Conservation (phyloP, 2,797 vertebrate species). For the Darevskia nairensis region DNA sequence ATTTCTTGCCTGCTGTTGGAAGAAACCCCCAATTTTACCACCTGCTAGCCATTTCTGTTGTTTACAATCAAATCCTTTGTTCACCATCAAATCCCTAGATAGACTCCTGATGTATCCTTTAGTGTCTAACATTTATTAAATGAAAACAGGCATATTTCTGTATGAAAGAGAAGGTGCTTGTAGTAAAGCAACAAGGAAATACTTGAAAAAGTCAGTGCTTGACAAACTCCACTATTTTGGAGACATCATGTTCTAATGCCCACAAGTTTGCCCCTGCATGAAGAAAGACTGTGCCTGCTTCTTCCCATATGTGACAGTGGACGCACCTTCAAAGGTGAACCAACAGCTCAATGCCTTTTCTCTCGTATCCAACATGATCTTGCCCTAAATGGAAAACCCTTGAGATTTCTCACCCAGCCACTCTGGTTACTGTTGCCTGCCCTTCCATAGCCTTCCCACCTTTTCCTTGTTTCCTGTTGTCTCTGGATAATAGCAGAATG, state of each 20-base stretch:
- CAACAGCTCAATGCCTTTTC: too few relatives aligned
- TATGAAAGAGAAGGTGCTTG: background rate
- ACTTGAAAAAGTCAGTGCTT: background rate
- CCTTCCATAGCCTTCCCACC: too few relatives aligned
- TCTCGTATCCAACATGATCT: too few relatives aligned
- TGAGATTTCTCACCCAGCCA: too few relatives aligned
- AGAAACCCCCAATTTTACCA: background rate
- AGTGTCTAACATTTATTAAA: background rate
- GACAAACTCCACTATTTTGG: background rate
- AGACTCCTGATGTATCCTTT: background rate
- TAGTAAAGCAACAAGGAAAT: too few relatives aligned
- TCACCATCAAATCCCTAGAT: background rate
- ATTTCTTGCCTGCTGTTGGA: background rate
- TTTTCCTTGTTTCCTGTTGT: too few relatives aligned
- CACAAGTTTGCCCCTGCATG: background rate
- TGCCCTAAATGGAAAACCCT: too few relatives aligned
- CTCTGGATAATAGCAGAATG: too few relatives aligned
- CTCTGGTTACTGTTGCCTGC: too few relatives aligned
- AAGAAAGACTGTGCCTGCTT: background rate
- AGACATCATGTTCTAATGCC: background rate
- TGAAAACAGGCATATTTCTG: background rate
- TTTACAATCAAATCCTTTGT: background rate
- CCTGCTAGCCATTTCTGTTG: background rate
- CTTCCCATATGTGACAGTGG: too few relatives aligned
- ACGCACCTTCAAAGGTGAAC: too few relatives aligned